Base-by-base conservation (phyloP, 1,140 invertebrate species). In the Lordiphosa mommai region DNA sequence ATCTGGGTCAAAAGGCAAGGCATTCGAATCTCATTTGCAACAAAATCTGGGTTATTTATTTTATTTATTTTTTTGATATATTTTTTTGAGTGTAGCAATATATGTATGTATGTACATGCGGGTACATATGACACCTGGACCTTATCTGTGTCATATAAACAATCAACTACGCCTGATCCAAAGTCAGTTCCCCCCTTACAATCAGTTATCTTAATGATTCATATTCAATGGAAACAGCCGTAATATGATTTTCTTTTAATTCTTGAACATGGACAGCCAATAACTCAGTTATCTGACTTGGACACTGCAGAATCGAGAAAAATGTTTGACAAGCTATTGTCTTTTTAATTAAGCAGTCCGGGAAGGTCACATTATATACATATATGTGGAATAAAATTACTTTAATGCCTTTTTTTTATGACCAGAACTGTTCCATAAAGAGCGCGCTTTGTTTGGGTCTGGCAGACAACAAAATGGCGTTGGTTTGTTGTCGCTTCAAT, bases 281-380 rank as follows among this genome's bases (percentile, higher is more conserved):
- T 36, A 34, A 38, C 32, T 51, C 13, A 58, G 38, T 66, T 69
- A 70, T 72, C 60, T 36, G 23, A 27, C 23, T 27, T 56, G 55
- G 38, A 30, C 59, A 20, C 5, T 32, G 23, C 34, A 50, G 38
- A 27, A 30, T 53, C 23, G 32, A 59, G 56, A 40, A 61, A 67
- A 61, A 68, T 86, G 76, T 86, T 86, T 86, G 66, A 72, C 64
- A 69, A 86, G 80, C 82, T 67, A 74, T 80, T 86, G 82, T 86
- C 47, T 50, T 67, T 86, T 86, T 86, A 86, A 86, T 86, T 86
- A 86, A 86, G 59, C 67, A 60, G 52, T 6, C 23, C 23, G 23
- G 6, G 71, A 84, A 80, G 77, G 77, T 84, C 76, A 71, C 66
- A 27, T 67, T 66, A 61, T 70, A 33, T 66, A 66, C 56, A 55